Base-by-base conservation (phyloP, 1,140 invertebrate genomes). In the Procambarus clarkii region DNA sequence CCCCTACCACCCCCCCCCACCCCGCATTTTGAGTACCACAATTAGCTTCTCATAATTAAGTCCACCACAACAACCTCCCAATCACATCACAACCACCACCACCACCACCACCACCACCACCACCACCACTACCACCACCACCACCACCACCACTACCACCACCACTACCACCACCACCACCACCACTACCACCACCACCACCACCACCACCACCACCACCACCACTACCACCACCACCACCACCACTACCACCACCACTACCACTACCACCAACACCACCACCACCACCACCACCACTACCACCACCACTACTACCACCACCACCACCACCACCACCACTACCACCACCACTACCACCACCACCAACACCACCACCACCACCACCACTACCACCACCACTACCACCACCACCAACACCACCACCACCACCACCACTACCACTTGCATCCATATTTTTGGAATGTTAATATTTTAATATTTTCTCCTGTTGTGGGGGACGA, bases 261-360 rank as follows among this genome's bases (percentile, higher is more conserved):
- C 64, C 8, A 76, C 18, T 60, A 44, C 46, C 44, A 81, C 34
- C 45, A 74, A n/a, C 60, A 85, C 34, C 60, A 74, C 60, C 15
- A 64, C 15, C 18, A 64, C 15, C 15, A 64, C 18, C 18, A n/a
- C 24, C 46, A 50, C 50, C 71, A 45, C 18, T 64, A 18, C 45
- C 46, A 80, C 46, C 78, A 64, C 60, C 60, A 64, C 60, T 18
- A 64, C 60, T 4, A 64, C 60, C 60, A 64, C 5, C 15, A 64
- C 60, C 15, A 64, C 60, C 15, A 64, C 18, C 60, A 64, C 5
- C 60, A 64, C 60, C 60, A 5, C 34, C 48, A 34, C 7, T 8
- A 58, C 18, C n/a, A 83, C 60, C 81, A 60, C 50, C 54, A 5
- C 54, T 69, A 69, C 82, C 8, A 69, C 48, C 24, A 84, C 58